Base-by-base conservation (phyloP, 2,888 invertebrate species). In the Nemurella pictetii region DNA sequence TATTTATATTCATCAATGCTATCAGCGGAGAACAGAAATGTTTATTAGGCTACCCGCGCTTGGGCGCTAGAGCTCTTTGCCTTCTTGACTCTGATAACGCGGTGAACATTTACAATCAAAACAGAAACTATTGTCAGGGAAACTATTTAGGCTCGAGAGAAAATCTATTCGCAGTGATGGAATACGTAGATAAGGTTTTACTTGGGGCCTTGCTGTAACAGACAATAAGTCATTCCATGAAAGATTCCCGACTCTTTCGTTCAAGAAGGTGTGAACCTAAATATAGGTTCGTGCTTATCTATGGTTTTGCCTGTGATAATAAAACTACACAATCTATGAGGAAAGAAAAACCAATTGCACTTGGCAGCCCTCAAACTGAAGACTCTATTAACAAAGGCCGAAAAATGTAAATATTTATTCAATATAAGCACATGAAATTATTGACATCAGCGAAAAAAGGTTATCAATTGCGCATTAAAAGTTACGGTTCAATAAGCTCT, bases 1-100 rank as follows among this genome's bases (percentile, higher is more conserved):
- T 87, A 87, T 87, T 87, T 87, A 87, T 87, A 87, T 87, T 86
- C 87, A 87, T 87, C 87, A 87, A 87, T 87, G 86, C 86, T 87
- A 87, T 86, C 87, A 87, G 86, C 86, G 86, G 85, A 85, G 86
- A 87, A 82, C 87, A 87, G 86, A 86, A 87, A 87, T 87, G 87
- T 87, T 87, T 87, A 87, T 86, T 87, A 87, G 87, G 82, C 78
- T n/a, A 78, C 30, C 29, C 26, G 78, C 78, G 78, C 73, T 36
- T 30, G 30, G 30, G 9, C 26, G n/a, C n/a, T 80, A 29, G 80
- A 36, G 27, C n/a, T 35, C 25, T 26, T 20, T 55, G 26, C 82
- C 82, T 55, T 82, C 82, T 82, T 82, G 72, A 78, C 55, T 55
- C 82, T 72, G 82, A 82, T 82, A 82, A 29, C 80, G 35, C 26